Percentiles rank a stretch among this genome's conserved stretches.
These are phyloP conservation scores for Unio pictorum DNA, from an alignment of 2,888 invertebrate species.

Conservation along the genomic window DNA sequence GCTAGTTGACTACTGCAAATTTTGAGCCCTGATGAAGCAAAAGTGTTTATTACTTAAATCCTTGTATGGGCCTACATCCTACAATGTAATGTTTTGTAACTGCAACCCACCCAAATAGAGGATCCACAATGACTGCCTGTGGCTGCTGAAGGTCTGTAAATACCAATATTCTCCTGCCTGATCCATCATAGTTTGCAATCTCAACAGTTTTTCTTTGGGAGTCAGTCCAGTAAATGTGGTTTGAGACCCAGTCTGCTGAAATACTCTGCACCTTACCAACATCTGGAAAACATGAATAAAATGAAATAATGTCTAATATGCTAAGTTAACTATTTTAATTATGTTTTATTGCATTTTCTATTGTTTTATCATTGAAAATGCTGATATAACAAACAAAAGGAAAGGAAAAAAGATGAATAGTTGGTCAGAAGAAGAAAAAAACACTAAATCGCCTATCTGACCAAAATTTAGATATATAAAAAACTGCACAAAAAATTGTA, in stretches of 20 bases:
- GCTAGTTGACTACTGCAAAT: too few relatives aligned
- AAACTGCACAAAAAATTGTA: too few relatives aligned
- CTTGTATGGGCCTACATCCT: neutral
- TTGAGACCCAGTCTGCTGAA: conserved; percentile 62
- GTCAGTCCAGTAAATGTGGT: conserved; percentile 67
- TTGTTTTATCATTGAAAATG: too few relatives aligned
- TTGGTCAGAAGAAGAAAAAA: too few relatives aligned
- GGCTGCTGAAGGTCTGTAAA: conserved; percentile 52
- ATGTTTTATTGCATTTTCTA: too few relatives aligned
- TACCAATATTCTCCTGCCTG: conserved; percentile 51
- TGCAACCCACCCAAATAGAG: conserved; percentile 57
- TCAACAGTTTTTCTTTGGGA: conserved; percentile 53
- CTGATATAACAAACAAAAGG: too few relatives aligned
- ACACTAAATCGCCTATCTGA: too few relatives aligned
- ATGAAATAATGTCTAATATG: neutral
- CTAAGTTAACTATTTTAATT: too few relatives aligned
- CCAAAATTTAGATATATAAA: too few relatives aligned
- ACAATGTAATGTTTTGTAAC: neutral
- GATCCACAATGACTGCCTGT: conserved; percentile 60
- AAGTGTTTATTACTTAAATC: too few relatives aligned
- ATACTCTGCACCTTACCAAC: conserved; percentile 60
- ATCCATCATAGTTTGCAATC: conserved; percentile 61
- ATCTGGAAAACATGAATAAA: conserved; percentile 31
- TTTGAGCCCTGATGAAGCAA: too few relatives aligned
- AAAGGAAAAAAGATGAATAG: too few relatives aligned